These are phyloP conservation scores for Aphidius colemani DNA, from an alignment of 2,888 invertebrate species.

Conservation along the genomic window DNA sequence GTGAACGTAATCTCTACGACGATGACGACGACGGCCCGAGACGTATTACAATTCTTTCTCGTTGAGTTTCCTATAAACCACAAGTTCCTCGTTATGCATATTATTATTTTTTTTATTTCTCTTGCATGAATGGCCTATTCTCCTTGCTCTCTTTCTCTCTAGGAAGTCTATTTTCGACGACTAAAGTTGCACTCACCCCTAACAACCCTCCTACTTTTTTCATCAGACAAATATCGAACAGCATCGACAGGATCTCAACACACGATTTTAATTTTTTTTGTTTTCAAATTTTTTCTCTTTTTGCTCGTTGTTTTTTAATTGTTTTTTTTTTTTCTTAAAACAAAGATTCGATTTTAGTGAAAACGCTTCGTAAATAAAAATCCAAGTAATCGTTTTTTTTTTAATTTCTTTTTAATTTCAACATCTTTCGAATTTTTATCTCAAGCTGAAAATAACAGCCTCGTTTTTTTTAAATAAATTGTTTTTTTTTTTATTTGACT, in stretches of 20 bases:
- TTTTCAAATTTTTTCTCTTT: constrained; percentile 25
- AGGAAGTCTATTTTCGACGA: constrained; percentile 40
- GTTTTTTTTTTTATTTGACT: too few species aligned
- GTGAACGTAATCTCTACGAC: constrained; percentile 58
- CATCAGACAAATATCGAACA: neutral
- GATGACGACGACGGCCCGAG: constrained; percentile 45
- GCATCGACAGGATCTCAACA: neutral
- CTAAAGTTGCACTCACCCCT: constrained; percentile 30
- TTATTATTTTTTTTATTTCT: constrained; percentile 29
- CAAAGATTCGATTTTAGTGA: neutral
- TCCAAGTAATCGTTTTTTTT: too few species aligned
- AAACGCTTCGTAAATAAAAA: too few species aligned
- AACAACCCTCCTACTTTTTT: constrained; percentile 26
- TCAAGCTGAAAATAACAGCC: too few species aligned
- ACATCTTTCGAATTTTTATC: too few species aligned
- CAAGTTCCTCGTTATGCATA: constrained; percentile 46
- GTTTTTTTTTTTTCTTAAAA: neutral
- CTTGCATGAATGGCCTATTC: constrained; percentile 57
- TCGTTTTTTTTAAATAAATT: too few species aligned
- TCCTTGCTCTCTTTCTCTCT: constrained; percentile 53
- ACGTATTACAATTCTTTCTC: constrained; percentile 55
- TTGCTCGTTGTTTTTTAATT: neutral
- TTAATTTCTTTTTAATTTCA: too few species aligned
- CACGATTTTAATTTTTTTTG: neutral
- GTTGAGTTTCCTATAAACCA: constrained; percentile 29